Conservation (phyloP, 2,113 vertebrate species). For the Rissa tridactyla region DNA sequence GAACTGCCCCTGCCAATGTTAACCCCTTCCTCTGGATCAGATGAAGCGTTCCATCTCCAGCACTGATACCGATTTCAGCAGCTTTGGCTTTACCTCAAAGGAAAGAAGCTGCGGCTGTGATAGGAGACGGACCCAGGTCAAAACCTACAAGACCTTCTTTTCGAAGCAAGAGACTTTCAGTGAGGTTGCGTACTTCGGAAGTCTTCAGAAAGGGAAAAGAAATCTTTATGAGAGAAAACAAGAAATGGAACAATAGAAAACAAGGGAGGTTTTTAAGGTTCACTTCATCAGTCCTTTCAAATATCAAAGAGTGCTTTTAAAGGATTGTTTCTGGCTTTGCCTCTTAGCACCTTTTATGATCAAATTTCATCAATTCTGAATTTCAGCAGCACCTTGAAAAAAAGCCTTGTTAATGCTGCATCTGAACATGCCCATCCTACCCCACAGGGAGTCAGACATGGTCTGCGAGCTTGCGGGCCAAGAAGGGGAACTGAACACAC, state of each 20-base stretch:
- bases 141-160: background rate
- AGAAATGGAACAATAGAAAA: background rate
- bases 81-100: constrained; percentile 27
- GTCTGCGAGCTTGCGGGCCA: background rate
- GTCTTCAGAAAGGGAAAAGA: background rate
- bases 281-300: background rate
- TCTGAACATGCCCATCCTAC: background rate
- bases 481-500: background rate
- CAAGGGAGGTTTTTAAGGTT: background rate
- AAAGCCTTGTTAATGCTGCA: background rate
- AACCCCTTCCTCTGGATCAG: background rate
- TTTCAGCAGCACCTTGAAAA: background rate
- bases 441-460: background rate
- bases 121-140: background rate
- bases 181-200: background rate
- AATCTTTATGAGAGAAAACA: background rate
- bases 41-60: background rate
- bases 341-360: background rate
- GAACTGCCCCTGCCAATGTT: background rate
- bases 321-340: background rate
- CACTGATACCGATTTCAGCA: background rate
- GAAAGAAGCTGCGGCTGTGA: constrained; percentile 9
- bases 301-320: background rate
- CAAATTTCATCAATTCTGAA: background rate
- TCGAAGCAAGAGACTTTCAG: background rate